A percentile compares a stretch with the other conserved stretches of the same genome.
Conservation (phyloP, 2,113 vertebrate species). For the Hydropotes inermis region DNA sequence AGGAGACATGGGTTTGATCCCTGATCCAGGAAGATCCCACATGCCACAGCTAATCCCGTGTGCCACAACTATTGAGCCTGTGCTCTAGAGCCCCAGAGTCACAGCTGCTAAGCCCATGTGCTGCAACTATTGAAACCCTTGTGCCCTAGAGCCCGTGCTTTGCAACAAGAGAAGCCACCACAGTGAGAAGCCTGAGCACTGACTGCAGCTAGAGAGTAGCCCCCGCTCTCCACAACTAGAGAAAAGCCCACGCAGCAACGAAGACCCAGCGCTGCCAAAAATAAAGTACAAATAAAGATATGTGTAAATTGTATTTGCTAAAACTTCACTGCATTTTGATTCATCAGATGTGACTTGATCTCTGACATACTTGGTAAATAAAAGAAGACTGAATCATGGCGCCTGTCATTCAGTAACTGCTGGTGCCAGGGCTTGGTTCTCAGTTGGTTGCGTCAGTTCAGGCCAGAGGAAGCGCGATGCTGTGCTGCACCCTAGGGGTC, state of each 20-base stretch:
- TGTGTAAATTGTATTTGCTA: neutral
- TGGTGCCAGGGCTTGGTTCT: neutral
- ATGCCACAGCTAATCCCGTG: neutral
- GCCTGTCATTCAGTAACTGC: neutral
- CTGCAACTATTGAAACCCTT: neutral
- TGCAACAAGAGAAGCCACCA: neutral
- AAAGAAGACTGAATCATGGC: neutral
- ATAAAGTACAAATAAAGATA: neutral
- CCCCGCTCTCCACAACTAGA: neutral
- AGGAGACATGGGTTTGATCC: neutral
- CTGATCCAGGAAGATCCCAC: neutral
- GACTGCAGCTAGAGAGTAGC: neutral
- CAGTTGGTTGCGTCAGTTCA: neutral
- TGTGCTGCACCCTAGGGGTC: constrained; percentile 58
- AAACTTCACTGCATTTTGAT: neutral
- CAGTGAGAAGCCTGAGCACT: neutral
- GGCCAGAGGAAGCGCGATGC: neutral
- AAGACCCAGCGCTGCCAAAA: neutral
- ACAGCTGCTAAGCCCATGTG: neutral
- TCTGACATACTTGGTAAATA: neutral
- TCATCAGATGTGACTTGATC: neutral
- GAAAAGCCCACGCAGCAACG: neutral
- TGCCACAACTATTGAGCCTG: neutral
- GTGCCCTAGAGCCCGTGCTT: neutral
- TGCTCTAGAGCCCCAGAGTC: neutral